Evolutionary conservation across 2,797 vertebrate species (phyloP).

Genomic region (Eleutherodactylus coqui): DNA sequence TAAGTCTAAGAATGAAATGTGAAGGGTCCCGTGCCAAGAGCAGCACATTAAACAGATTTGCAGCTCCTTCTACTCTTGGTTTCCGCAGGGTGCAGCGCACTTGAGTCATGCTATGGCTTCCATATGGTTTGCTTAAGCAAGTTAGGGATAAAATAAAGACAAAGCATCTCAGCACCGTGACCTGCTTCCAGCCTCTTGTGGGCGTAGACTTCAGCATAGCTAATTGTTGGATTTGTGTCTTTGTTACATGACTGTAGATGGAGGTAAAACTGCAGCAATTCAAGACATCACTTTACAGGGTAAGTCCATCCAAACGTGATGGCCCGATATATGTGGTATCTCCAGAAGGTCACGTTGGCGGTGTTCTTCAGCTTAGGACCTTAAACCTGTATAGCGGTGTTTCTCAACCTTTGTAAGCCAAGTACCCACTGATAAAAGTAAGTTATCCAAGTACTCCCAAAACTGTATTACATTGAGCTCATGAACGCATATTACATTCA

Average conservation of each 20-base stretch:
- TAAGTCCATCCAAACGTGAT: not conserved
- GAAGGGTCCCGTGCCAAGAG: constrained; percentile 34
- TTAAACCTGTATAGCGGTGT: too few species aligned
- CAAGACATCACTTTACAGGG: not conserved
- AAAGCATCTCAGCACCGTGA: not conserved
- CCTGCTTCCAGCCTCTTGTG: not conserved
- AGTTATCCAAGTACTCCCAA: too few species aligned
- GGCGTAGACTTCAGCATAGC: not conserved
- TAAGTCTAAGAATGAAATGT: constrained; percentile 31
- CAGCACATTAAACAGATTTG: constrained; percentile 46
- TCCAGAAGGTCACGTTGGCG: too few species aligned
- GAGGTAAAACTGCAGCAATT: not conserved
- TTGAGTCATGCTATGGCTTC: constrained; percentile 27
- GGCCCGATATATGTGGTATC: not conserved
- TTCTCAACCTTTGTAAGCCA: too few species aligned
- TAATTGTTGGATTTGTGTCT: not conserved
- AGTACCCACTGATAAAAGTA: too few species aligned
- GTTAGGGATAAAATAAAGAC: not conserved
- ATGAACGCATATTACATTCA: too few species aligned
- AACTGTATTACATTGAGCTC: too few species aligned
- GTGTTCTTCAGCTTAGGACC: too few species aligned
- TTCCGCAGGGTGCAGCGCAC: constrained; percentile 12
- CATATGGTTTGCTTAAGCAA: constrained; percentile 20
- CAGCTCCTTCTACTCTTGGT: not conserved
- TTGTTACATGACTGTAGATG: not conserved